phyloP scores from a whole-genome alignment of 2,888 invertebrate species.

The Mechanitis messenoides region DNA sequence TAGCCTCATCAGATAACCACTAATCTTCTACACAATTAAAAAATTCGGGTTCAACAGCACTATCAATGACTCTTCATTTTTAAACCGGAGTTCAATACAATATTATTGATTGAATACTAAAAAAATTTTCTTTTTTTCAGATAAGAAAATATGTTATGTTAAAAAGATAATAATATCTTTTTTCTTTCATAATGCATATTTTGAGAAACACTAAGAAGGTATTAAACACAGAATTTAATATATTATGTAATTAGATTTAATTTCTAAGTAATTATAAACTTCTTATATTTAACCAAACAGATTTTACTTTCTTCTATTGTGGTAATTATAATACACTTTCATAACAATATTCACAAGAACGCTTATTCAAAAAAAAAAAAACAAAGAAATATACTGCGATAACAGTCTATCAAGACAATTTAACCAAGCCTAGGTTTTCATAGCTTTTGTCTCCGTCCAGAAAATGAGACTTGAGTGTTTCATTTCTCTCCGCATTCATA shows the following conservation, averaged over 20 bases:
- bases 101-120: conserved; percentile 28
- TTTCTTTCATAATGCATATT: too few species aligned
- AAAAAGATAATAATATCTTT: too few species aligned
- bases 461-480: conserved; percentile 19
- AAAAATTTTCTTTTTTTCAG: background rate
- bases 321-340: too few species aligned
- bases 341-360: conserved; percentile 6
- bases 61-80: conserved; percentile 41
- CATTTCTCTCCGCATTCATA: conserved; percentile 16
- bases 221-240: too few species aligned
- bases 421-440: conserved; percentile 13
- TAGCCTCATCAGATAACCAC: conserved; percentile 64
- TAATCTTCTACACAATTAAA: conserved; percentile 76
- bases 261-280: too few species aligned
- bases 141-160: too few species aligned
- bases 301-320: background rate
- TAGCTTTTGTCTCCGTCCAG: conserved; percentile 17
- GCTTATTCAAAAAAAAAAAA: background rate
- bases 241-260: too few species aligned
- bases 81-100: conserved; percentile 30
- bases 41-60: conserved; percentile 56
- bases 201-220: too few species aligned
- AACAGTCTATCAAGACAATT: conserved; percentile 15
- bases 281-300: too few species aligned
- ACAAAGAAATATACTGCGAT: conserved; percentile 10